These are phyloP conservation scores for Pecten maximus DNA, from an alignment of 2,888 invertebrate species.

Conservation along the genomic window DNA sequence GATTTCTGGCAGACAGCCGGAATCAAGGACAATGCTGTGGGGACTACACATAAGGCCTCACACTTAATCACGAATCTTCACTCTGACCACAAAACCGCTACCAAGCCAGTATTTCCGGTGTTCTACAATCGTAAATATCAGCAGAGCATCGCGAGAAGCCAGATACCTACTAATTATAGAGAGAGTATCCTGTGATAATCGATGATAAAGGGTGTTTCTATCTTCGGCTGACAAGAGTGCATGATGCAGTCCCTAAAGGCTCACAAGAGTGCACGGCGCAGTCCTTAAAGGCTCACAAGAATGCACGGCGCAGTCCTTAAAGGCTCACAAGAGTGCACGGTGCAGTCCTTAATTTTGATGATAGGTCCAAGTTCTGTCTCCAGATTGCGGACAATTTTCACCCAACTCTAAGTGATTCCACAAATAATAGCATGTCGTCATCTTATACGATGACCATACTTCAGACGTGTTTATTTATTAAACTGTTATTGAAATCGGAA, in stretches of 20 bases:
- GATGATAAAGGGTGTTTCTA: neutral
- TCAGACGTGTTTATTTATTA: too few species aligned
- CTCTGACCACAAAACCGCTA: conserved; percentile 8
- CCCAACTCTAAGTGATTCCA: too few species aligned
- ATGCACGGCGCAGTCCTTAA: neutral
- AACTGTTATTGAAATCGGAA: too few species aligned
- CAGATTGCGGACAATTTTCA: too few species aligned
- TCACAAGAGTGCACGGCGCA: neutral
- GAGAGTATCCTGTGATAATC: neutral
- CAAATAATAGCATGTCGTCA: too few species aligned
- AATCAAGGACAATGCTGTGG: neutral
- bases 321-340: neutral
- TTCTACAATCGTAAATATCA: neutral
- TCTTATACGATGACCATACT: too few species aligned
- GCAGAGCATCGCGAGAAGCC: neutral
- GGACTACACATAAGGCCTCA: neutral
- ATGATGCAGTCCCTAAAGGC: neutral
- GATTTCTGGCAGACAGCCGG: neutral
- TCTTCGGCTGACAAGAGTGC: too few species aligned
- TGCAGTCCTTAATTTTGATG: neutral
- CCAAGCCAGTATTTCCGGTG: neutral
- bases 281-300: too few species aligned
- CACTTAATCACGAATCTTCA: neutral
- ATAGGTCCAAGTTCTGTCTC: too few species aligned
- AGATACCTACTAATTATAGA: neutral